Base-by-base conservation (phyloP, 2,113 vertebrate species). In the Formicarius rufipectus region DNA sequence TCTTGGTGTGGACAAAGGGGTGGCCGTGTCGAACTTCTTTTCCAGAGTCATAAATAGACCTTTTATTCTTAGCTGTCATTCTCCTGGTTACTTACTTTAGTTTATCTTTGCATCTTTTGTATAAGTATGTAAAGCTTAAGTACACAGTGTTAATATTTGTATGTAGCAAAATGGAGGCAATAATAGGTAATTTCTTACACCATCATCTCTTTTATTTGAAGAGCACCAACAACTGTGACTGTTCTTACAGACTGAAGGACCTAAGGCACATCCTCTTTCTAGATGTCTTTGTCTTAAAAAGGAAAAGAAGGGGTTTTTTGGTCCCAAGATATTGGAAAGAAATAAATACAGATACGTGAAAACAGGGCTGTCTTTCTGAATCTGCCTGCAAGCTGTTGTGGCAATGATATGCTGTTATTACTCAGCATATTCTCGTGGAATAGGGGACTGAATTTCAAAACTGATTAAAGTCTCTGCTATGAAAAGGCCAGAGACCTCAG, bases 381-480 rank as follows among this genome's bases (percentile, higher is more conserved):
- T 56, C 79, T 71, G 40, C 89, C 79, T 90, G 72, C 72, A 88
- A 84, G 75, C 73, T 63, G 33, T 50, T 74, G 45, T 59, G 55
- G 76, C 78, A 64, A 76, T 27, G 28, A 80, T 79, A 71, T 39
- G 39, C 69, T 92, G 84, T 68, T 88, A 25, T 95, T 91, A 94
- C 72, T 92, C 93, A 95, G 90, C 90, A 88, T 63, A 71, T 81
- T 93, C 67, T 95, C 16, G 3, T 39, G 63, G 87, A 87, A 79
- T 33, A 83, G 31, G 42, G 31, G 55, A 42, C 50, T 44, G 55
- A 80, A 85, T 67, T 91, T 96, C 74, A 91, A 91, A 95, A 74
- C 63, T 71, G 45, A 83, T 91, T 83, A 77, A 94, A 71, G 63
- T 52, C 30, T 58, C 78, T 67, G 30, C 55, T 88, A 20, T 67